Evolutionary conservation across 2,888 invertebrate species (phyloP).

Genomic region (Meganola albula): DNA sequence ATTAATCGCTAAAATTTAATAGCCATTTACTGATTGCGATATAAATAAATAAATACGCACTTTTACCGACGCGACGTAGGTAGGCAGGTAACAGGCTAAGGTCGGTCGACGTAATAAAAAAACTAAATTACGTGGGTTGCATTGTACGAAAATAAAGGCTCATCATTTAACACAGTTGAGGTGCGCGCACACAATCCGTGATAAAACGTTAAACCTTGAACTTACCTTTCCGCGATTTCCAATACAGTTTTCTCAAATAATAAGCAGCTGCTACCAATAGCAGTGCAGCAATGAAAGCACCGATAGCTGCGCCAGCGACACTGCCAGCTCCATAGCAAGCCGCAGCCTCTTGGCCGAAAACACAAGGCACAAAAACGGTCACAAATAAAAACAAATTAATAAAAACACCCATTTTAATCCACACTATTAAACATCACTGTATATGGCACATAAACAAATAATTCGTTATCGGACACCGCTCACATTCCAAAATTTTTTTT

Average conservation of each 20-base stretch:
- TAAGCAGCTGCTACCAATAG: constrained; percentile 77
- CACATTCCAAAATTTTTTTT: constrained; percentile 62
- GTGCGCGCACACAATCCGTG: constrained; percentile 4
- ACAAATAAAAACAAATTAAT: constrained; percentile 57
- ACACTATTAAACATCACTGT: constrained; percentile 52
- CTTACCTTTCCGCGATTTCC: constrained; percentile 79
- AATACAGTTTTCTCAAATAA: constrained; percentile 79
- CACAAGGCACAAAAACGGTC: constrained; percentile 64
- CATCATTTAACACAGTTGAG: constrained; percentile 12
- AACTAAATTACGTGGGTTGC: constrained; percentile 22
- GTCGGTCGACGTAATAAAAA: too few species aligned
- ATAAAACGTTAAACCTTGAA: constrained; percentile 11
- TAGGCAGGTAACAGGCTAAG: constrained; percentile 15
- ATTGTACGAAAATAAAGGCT: constrained; percentile 3
- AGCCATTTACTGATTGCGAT: too few species aligned
- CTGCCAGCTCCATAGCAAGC: constrained; percentile 82
- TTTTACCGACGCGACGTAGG: too few species aligned
- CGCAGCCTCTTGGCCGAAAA: constrained; percentile 63
- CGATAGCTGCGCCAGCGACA: constrained; percentile 83
- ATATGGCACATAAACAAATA: constrained; percentile 69
- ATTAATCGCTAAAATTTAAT: too few species aligned
- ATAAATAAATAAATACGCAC: too few species aligned
- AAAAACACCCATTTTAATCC: constrained; percentile 61
- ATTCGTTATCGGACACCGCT: constrained; percentile 43
- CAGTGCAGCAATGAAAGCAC: constrained; percentile 82